Base-by-base conservation (phyloP, 2,797 vertebrate genomes). In the Cetoscarus ocellatus region DNA sequence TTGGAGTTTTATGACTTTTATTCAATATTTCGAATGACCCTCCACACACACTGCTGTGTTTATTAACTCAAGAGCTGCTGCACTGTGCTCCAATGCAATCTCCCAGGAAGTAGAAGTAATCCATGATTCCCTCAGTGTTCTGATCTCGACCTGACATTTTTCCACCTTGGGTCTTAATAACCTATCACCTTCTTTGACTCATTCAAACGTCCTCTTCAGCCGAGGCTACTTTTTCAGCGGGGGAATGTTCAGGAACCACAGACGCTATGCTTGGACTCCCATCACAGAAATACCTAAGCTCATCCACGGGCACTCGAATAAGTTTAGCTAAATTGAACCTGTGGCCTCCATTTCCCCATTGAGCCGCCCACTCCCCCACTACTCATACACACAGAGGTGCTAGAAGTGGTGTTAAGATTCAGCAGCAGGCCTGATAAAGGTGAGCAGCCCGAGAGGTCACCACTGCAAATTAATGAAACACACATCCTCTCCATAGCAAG, bases 401-500 rank as follows among this genome's bases (percentile, higher is more conserved):
- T 55, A 51, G 34, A 80, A 76, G 67, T 50, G 65, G 56, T 80
- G 87, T 88, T 82, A 82, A 79, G 70, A 91, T 88, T 86, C 85
- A 84, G 80, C 73, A 70, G 76, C 75, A 62, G 69, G 56, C 39
- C 76, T 64, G 67, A 78, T 82, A 80, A 91, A 82, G 73, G 35
- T 3, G 36, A 56, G 65, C 59, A 70, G 69, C 58, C 73, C 74
- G 47, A 53, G 67, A 88, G 84, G 85, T 89, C 79, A 86, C 61
- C 42, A 38, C 74, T 74, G 61, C 0, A 48, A 87, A 89, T 90
- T 82, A 83, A 91, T 85, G 64, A 86, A 88, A 86, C 80, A 75
- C 76, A 82, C 73, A 73, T 75, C 36, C 47, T 65, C 67, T 44
- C 40, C 47, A 57, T 66, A 52, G 76, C 66, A 51, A 56, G 66